Base-by-base conservation (phyloP, 92 coral and sea anemone species). In the Pocillopora meandrina region DNA sequence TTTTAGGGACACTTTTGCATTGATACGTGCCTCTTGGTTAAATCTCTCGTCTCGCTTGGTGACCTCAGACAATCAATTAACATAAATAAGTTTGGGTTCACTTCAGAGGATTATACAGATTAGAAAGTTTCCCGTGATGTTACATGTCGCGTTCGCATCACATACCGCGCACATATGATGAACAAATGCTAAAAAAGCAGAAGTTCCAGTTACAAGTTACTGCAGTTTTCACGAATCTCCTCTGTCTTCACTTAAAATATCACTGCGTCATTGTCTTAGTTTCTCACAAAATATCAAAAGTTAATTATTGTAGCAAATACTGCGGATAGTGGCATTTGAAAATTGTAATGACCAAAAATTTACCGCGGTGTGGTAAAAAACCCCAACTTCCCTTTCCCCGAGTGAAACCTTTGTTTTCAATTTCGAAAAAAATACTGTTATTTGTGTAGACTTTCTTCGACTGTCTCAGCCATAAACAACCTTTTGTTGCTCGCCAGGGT, bases 1-100 rank as follows among this genome's bases (percentile, higher is more conserved):
- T 12, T 52, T 35, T n/a, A 7, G 61, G 4, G 5, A 74, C 78
- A 55, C 19, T 55, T 17, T 34, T 5, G 35, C 62, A 21, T 21
- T 74, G 9, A n/a, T 74, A 55, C 18, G 75, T 71, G 75, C 75
- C 52, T n/a, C 10, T 19, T 19, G 2, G 18, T 6, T 18, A 64
- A 64, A 11, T 21, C 55, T 70, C 74, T 61, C 56, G 80, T 33
- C 19, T 76, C 80, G 80, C 80, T 35, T 59, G 42, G 26, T 76
- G 57, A 60, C 74, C 55, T 15, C 56, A 9, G 73, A 70, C 52
- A 42, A 7, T 42, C 52, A 42, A 42, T 42, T 42, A 3, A 42
- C 52, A 42, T 42, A 42, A 3, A 42, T 42, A 42, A 42, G 52
- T 42, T 42, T 42, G 4, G 52, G 52, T 42, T 42, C 52, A 42